Evolutionary conservation across 2,888 invertebrate species (phyloP).

Genomic region (Megastigmus dorsalis): DNA sequence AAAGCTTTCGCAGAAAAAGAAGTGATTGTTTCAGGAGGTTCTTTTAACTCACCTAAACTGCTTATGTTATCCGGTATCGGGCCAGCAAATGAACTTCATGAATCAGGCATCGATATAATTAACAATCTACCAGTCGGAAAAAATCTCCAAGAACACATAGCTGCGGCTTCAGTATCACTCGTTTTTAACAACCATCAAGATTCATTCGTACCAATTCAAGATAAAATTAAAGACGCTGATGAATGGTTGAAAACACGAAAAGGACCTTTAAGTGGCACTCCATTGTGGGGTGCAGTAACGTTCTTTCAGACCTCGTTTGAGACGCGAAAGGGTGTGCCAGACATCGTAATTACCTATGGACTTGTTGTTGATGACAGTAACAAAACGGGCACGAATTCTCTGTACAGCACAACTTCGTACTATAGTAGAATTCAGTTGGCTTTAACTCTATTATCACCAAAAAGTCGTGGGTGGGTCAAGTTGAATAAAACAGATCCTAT

Average conservation of each 20-base stretch:
- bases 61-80: slow-evolving; percentile 24
- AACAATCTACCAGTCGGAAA: slow-evolving; percentile 14
- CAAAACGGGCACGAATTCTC: no score
- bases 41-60: background rate
- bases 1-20: slow-evolving; percentile 6
- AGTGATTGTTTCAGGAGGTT: slow-evolving; percentile 13
- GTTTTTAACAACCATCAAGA: no score
- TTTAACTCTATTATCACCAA: background rate
- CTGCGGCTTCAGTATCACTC: no score
- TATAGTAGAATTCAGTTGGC: background rate
- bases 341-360: no score
- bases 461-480: slow-evolving; percentile 10
- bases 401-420: no score
- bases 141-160: slow-evolving; percentile 1
- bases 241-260: background rate
- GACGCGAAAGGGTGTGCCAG: no score
- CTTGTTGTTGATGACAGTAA: no score
- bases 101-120: background rate
- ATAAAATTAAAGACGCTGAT: no score
- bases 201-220: no score
- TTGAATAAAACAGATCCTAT: slow-evolving; percentile 12
- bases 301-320: no score
- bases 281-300: no score
- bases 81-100: background rate
- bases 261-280: no score